Base-by-base conservation (phyloP, 1,140 invertebrate species). In the Stratiolaelaps scimitus region DNA sequence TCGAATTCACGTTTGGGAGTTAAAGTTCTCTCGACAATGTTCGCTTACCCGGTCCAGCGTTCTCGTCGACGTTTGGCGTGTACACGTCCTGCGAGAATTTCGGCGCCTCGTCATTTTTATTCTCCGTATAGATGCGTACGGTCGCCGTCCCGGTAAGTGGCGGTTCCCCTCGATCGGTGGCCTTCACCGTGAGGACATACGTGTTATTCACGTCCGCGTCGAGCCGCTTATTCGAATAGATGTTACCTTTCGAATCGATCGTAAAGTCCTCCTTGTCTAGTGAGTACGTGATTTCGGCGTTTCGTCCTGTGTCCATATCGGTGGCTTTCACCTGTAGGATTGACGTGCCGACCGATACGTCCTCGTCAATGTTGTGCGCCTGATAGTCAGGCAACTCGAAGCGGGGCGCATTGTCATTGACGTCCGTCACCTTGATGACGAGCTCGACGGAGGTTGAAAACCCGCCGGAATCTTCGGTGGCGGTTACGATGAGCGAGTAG, bases 21-120 rank as follows among this genome's bases (percentile, higher is more conserved):
- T n/a, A n/a, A n/a, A n/a, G n/a, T n/a, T n/a, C n/a, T n/a, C n/a
- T n/a, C n/a, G n/a, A n/a, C n/a, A n/a, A n/a, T n/a, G n/a, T n/a
- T 17, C 17, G 34, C 53, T 60, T 34, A 72, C 91, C 92, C 0
- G 89, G 87, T 1, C 90, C 90, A 15, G 90, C 90, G 75, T 93
- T 94, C 76, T 93, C 91, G 75, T 94, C 90, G 1, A 93, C 89
- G 77, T 93, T 94, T 0, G 91, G 90, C 1, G 90, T 93, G 74
- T 94, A 94, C 0, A 94, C 91, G 79, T 92, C 89, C 71, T 94
- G 91, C 0, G 89, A 92, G 75, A 93, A 94, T 76, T 92, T 93
- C 0, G 91, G 91, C 74, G 92, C 88, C 78, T 93, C 91, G 72
- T 94, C 91, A 75, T 94, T 94, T 77, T 92, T 92, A 73, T 93